Evolutionary conservation across 2,888 invertebrate species (phyloP).

Genomic region (Zygaena filipendulae): DNA sequence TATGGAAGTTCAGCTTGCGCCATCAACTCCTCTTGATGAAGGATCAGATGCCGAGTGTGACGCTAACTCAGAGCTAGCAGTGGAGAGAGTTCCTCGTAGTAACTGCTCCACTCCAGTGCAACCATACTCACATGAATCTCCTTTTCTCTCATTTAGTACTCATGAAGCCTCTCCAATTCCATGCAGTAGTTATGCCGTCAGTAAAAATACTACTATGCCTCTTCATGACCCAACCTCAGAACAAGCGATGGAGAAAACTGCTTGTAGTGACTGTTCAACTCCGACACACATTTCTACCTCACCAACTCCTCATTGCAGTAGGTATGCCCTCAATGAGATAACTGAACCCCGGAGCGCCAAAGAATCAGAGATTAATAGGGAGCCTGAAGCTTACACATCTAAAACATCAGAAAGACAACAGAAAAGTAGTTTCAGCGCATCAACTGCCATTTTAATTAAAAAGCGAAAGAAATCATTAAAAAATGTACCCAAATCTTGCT

Average conservation of each 20-base stretch:
- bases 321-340: slow-evolving; percentile 1
- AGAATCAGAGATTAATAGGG: too few relatives aligned
- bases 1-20: slow-evolving; percentile 1
- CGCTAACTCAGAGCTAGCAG: slow-evolving; percentile 5
- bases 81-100: slow-evolving; percentile 4
- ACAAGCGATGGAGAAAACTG: slow-evolving; percentile 1
- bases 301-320: slow-evolving; percentile 1
- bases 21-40: slow-evolving; percentile 6
- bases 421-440: too few relatives aligned
- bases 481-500: slow-evolving; percentile 6
- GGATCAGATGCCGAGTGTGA: slow-evolving; percentile 7
- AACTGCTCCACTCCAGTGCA: slow-evolving; percentile 7
- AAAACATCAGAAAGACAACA: too few relatives aligned
- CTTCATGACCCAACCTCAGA: slow-evolving; percentile 1
- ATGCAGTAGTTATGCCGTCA: slow-evolving; percentile 6
- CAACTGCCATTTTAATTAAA: slow-evolving; percentile 1
- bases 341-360: too few relatives aligned
- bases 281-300: slow-evolving; percentile 1
- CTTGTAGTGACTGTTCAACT: slow-evolving; percentile 1
- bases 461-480: slow-evolving; percentile 1
- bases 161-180: too few relatives aligned
- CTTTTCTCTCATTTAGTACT: slow-evolving; percentile 6
- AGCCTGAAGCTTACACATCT: too few relatives aligned
- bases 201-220: slow-evolving; percentile 6
- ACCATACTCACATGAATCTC: slow-evolving; percentile 8